Evolutionary conservation across 2,113 vertebrate species (phyloP).

Genomic region (Microcebus murinus): DNA sequence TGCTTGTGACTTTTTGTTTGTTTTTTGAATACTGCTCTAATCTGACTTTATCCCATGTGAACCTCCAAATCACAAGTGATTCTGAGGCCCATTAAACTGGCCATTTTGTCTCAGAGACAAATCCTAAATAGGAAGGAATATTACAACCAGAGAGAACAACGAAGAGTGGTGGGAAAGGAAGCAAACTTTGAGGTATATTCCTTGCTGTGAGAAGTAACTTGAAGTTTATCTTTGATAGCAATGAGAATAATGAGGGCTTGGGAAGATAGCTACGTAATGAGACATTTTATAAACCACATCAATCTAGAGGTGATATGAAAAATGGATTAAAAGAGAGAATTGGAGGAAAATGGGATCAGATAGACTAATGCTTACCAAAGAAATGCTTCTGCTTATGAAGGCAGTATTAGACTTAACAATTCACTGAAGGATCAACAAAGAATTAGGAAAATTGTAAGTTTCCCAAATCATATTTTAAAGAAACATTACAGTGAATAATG

Average conservation of each 20-base stretch:
- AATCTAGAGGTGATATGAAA: neutral
- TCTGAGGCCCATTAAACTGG: neutral
- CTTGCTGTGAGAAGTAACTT: neutral
- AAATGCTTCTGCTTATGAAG: neutral
- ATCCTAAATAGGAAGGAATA: neutral
- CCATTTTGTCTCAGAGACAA: neutral
- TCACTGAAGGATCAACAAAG: neutral
- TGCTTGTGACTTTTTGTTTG: neutral
- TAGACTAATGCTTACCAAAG: neutral
- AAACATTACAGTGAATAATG: neutral
- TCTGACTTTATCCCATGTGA: neutral
- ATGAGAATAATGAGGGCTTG: neutral
- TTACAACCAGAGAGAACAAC: neutral
- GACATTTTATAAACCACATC: neutral
- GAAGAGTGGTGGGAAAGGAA: neutral
- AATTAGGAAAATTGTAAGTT: neutral
- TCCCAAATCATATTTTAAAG: neutral
- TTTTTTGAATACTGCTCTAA: neutral
- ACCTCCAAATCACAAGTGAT: neutral
- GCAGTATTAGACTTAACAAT: neutral
- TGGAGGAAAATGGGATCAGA: neutral
- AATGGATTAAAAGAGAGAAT: neutral
- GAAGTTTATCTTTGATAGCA: neutral
- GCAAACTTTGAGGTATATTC: neutral
- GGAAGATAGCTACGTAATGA: neutral